Evolutionary conservation across 2,888 invertebrate genomes (phyloP).

Genomic region (Tridacna gigas): DNA sequence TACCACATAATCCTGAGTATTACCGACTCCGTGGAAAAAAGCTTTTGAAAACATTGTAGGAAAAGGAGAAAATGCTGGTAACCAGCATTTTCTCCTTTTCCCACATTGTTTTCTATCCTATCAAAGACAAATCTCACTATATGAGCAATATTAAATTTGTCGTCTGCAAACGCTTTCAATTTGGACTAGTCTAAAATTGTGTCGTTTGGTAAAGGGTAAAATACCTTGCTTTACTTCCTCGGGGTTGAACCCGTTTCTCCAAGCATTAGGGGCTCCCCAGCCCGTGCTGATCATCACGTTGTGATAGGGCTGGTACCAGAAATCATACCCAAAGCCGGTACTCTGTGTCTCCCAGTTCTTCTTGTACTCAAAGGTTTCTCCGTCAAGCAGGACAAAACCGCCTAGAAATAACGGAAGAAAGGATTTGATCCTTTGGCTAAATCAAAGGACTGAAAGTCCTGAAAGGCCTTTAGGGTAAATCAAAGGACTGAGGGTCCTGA

Average conservation of each 20-base stretch:
- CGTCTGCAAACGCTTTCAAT: not conserved
- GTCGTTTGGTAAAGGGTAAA: not conserved
- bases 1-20: too few relatives aligned
- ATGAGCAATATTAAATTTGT: too few relatives aligned
- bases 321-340: constrained; percentile 92
- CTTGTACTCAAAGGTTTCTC: constrained; percentile 91
- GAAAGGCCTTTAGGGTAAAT: too few relatives aligned
- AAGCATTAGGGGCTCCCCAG: constrained; percentile 95
- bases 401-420: constrained; percentile 75
- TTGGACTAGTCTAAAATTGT: not conserved
- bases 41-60: too few relatives aligned
- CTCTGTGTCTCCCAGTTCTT: constrained; percentile 83
- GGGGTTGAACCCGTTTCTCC: constrained; percentile 88
- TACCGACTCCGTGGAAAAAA: too few relatives aligned
- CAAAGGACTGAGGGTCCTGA: too few relatives aligned
- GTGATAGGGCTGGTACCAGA: constrained; percentile 98
- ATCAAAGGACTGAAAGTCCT: too few relatives aligned
- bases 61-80: too few relatives aligned
- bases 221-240: constrained; percentile 86
- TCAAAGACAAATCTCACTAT: too few relatives aligned
- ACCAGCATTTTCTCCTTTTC: too few relatives aligned
- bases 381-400: constrained; percentile 94
- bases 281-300: constrained; percentile 96
- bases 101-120: too few relatives aligned
- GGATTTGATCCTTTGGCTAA: too few relatives aligned